Percentiles rank a stretch among this genome's conserved stretches.
These are phyloP conservation scores for Phalloptychus januarius DNA, from an alignment of 2,797 vertebrate genomes.

Conservation along the genomic window DNA sequence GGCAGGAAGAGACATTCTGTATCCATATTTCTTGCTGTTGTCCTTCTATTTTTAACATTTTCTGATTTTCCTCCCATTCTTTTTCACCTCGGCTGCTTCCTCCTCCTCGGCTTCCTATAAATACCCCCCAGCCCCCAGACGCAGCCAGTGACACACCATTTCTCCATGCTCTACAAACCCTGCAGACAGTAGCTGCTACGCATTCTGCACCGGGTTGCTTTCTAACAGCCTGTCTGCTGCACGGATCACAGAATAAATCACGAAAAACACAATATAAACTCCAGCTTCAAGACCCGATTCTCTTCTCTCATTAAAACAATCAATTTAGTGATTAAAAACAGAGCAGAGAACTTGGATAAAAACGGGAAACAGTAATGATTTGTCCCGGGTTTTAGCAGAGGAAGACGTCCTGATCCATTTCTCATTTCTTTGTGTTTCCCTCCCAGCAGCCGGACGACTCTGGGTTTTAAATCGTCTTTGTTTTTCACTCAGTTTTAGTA, in stretches of 20 bases:
- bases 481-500: not conserved
- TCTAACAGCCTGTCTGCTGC: constrained; percentile 33
- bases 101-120: constrained; percentile 43
- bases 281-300: not conserved
- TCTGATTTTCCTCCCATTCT: constrained; percentile 13
- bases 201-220: constrained; percentile 24
- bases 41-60: constrained; percentile 6
- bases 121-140: constrained; percentile 47
- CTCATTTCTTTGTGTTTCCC: not conserved
- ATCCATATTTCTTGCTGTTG: not conserved
- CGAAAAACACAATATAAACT: not conserved
- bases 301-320: not conserved
- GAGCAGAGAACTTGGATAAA: not conserved
- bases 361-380: not conserved
- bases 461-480: not conserved
- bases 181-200: constrained; percentile 47
- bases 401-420: not conserved
- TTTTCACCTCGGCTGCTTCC: constrained; percentile 12
- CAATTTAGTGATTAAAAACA: not conserved
- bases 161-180: constrained; percentile 57
- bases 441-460: not conserved
- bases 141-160: constrained; percentile 45
- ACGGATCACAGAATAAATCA: constrained; percentile 14
- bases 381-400: not conserved
- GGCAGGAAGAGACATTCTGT: not conserved